Conservation (phyloP, 1,140 invertebrate species). For the Drosophila kepulauana region DNA sequence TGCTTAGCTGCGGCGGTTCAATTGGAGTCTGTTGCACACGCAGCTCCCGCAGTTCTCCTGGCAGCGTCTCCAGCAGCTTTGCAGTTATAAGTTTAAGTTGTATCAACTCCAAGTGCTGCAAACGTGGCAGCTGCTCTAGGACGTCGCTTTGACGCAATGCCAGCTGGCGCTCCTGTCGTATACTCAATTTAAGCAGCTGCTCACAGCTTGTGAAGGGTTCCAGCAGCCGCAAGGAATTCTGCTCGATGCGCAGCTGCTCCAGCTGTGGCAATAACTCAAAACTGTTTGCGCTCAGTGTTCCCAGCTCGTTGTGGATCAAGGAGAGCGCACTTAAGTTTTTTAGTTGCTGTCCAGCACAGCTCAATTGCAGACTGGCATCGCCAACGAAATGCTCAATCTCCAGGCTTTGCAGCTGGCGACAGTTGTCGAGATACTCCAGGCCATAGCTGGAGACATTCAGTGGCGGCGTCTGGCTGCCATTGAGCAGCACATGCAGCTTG, state of each 20-base stretch:
- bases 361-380: conserved; percentile 41
- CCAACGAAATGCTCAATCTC: conserved; percentile 61
- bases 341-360: conserved; percentile 34
- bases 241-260: conserved; percentile 33
- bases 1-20: not conserved
- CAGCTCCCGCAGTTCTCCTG: conserved; percentile 31
- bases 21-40: conserved; percentile 34
- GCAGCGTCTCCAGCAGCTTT: conserved; percentile 13
- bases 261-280: conserved; percentile 61
- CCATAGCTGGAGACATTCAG: conserved; percentile 64
- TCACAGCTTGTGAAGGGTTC: conserved; percentile 15
- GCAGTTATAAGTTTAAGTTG: conserved; percentile 33
- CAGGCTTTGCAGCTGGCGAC: conserved; percentile 48
- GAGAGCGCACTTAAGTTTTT: conserved; percentile 28
- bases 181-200: conserved; percentile 22
- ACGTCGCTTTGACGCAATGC: conserved; percentile 4
- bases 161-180: conserved; percentile 48
- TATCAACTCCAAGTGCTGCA: conserved; percentile 35
- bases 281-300: conserved; percentile 33
- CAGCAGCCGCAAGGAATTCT: conserved; percentile 49
- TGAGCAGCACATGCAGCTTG: conserved; percentile 60
- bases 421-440: conserved; percentile 72
- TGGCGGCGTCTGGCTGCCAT: conserved; percentile 66
- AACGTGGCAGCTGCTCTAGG: conserved; percentile 1
- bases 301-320: conserved; percentile 52